phyloP scores from a whole-genome alignment of 2,113 vertebrate species.

The Gallinago jamesoni region DNA sequence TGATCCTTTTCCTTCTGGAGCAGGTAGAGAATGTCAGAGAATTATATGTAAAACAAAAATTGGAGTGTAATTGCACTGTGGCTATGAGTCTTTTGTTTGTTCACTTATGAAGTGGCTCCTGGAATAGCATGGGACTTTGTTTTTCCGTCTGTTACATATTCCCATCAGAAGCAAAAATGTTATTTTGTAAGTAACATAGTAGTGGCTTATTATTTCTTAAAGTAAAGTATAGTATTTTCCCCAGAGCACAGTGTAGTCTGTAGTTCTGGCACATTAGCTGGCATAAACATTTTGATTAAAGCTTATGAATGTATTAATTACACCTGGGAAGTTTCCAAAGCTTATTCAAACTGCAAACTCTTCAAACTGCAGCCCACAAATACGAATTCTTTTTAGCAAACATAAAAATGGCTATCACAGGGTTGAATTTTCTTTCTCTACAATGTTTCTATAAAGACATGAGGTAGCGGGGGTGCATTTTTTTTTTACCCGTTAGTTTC shows the following conservation, averaged over 20 bases:
- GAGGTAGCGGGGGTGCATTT: neutral
- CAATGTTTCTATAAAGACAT: neutral
- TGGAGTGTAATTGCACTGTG: neutral
- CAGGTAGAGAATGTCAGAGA: neutral
- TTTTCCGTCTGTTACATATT: constrained; percentile 40
- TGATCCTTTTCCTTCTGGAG: neutral
- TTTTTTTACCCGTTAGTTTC: neutral
- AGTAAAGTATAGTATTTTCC: constrained; percentile 38
- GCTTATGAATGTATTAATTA: constrained; percentile 68
- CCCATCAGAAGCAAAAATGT: neutral
- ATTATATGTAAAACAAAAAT: neutral
- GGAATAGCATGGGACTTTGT: neutral
- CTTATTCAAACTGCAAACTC: constrained; percentile 24
- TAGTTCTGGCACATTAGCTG: constrained; percentile 59
- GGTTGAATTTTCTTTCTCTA: neutral
- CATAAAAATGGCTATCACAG: neutral
- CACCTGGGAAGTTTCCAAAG: constrained; percentile 63
- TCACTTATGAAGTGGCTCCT: neutral
- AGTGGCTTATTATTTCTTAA: constrained; percentile 55
- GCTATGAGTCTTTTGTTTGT: neutral
- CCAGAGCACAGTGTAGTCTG: neutral
- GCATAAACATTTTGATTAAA: constrained; percentile 70
- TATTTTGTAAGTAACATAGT: neutral
- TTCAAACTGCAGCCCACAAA: neutral
- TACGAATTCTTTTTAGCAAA: neutral